Evolutionary conservation across 2,797 vertebrate genomes (phyloP), one percentile per base, ranked within the genome.

Genomic region (Gephyroberyx darwinii): DNA sequence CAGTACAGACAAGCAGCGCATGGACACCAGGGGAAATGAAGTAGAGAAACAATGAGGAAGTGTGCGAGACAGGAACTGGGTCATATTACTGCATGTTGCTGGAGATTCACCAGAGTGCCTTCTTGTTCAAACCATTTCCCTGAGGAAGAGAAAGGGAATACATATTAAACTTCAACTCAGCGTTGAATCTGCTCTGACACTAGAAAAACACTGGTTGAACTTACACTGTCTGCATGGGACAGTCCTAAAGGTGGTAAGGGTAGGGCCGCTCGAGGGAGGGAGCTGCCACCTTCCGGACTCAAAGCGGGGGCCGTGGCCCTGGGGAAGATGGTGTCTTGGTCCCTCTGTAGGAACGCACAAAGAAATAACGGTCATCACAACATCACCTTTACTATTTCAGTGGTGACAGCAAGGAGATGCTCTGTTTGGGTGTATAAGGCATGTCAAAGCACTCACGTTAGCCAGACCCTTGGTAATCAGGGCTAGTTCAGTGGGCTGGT

Each of bases 401-500:
- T 19, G 22, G 55, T 12, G 8, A 67, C 13, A 3, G 2, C 35
- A 7, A 17, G 8, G 5, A 53, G 1, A 22, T 26, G n/a, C 20
- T 41, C 33, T 12, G 5, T 37, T 10, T 10, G 39, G 7, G 13
- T 19, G 16, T 54, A 0, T 33, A 16, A 59, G 14, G 26, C 9
- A 43, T 12, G 9, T 12, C 8, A 20, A 51, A 1, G 10, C 31
- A 83, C 96, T 96, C 85, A 97, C 96, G 82, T 86, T 91, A 50
- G 87, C 89, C 72, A 92, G 80, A 54, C 89, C 92, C 82, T 95
- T 96, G 69, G 94, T 93, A 80, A 98, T 96, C 71, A 98, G 83
- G 31, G 96, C 94, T 91, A 98, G 88, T 93, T 97, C 96, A 0
- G 97, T 98, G 71, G 97, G 96, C 88, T 98, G 96, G 91, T 97